These are phyloP conservation scores for Ispidina lecontei DNA, from an alignment of 2,797 vertebrate genomes.

Conservation along the genomic window DNA sequence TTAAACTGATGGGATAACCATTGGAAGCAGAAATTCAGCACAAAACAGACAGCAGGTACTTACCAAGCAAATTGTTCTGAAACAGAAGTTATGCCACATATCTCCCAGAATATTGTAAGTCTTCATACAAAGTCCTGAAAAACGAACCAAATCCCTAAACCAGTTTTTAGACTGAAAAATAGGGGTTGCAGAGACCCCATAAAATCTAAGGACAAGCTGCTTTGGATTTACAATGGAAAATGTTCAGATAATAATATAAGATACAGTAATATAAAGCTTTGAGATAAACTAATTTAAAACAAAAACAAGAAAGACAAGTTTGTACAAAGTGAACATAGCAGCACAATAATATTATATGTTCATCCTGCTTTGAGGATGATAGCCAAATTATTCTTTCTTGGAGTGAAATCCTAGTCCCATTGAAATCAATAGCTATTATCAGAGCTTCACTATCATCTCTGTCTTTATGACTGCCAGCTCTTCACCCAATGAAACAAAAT, in stretches of 20 bases:
- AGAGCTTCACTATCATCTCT: background rate
- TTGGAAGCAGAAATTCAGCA: background rate
- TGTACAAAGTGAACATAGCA: background rate
- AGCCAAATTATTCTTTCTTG: background rate
- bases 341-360: background rate
- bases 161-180: background rate
- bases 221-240: background rate
- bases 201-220: background rate
- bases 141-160: background rate
- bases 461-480: background rate
- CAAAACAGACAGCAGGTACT: background rate
- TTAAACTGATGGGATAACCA: constrained; percentile 44
- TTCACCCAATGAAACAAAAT: constrained; percentile 3
- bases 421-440: background rate
- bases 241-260: background rate
- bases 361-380: background rate
- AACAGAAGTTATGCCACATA: background rate
- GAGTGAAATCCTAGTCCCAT: background rate
- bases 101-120: background rate
- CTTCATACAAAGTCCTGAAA: background rate
- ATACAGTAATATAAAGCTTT: background rate
- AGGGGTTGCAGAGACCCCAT: background rate
- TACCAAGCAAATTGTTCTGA: background rate
- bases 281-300: background rate
- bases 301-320: background rate